A percentile compares a stretch with the other conserved stretches of the same genome.
Conservation (phyloP, 2,888 invertebrate species). For the Amaurobius ferox region DNA sequence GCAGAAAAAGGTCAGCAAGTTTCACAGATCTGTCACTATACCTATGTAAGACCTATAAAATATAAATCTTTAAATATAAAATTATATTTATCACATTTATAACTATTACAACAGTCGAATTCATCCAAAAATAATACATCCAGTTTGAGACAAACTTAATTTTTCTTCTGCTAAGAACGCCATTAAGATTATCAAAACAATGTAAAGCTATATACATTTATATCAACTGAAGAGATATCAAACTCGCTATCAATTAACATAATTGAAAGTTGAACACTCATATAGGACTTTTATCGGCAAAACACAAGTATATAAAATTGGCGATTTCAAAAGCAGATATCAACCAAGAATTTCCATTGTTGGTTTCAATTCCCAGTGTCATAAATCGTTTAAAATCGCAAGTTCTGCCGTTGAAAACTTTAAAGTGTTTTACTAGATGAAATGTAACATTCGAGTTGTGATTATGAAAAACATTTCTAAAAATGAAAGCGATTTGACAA, state of each 20-base stretch:
- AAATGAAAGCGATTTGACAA: neutral
- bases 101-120: conserved; percentile 5
- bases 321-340: conserved; percentile 2
- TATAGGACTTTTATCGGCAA: neutral
- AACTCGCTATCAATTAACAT: neutral
- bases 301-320: neutral
- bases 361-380: conserved; percentile 52
- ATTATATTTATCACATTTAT: conserved; percentile 10
- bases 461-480: neutral
- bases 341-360: conserved; percentile 45
- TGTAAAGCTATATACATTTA: neutral
- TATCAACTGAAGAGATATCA: too few relatives aligned
- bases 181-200: neutral
- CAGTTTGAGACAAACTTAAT: neutral
- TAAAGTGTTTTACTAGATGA: neutral
- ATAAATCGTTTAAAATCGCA: conserved; percentile 18
- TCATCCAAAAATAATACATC: conserved; percentile 2
- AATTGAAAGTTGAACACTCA: neutral
- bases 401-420: neutral
- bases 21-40: neutral
- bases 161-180: conserved; percentile 9
- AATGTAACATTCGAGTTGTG: too few relatives aligned
- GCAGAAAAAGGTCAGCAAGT: neutral
- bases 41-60: conserved; percentile 3
- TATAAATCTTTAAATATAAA: conserved; percentile 12